These are phyloP conservation scores for Macrophya annulata DNA, from an alignment of 2,888 invertebrate species.

Conservation along the genomic window DNA sequence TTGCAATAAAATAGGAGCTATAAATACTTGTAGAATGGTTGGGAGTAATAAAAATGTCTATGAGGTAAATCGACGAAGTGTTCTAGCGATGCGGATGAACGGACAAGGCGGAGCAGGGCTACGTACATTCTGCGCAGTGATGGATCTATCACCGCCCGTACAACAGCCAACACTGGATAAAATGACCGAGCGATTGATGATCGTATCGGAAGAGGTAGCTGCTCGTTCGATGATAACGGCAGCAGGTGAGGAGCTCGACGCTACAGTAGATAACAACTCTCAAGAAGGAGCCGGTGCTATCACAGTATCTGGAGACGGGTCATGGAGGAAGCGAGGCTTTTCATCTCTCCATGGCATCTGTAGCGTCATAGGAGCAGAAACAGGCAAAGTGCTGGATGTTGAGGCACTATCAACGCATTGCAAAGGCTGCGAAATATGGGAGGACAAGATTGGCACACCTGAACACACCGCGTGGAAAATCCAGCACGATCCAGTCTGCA, in stretches of 20 bases:
- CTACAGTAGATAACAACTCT: neutral
- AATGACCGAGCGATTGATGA: neutral
- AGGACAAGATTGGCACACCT: neutral
- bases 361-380: neutral
- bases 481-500: neutral
- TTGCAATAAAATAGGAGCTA: too few relatives aligned
- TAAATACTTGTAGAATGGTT: neutral
- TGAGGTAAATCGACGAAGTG: neutral
- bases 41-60: neutral
- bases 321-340: neutral
- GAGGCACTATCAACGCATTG: neutral
- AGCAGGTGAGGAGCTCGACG: neutral
- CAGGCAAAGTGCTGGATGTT: neutral
- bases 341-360: slow-evolving; percentile 3
- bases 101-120: neutral
- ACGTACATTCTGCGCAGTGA: neutral
- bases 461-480: neutral
- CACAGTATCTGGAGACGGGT: neutral
- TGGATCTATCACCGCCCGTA: slow-evolving; percentile 3
- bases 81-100: neutral
- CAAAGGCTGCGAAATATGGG: neutral
- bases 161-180: neutral
- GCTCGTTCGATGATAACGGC: neutral
- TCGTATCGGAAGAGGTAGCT: neutral
- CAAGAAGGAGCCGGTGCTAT: neutral